Percentiles rank a stretch among this genome's conserved stretches.
Conservation (phyloP, 2,113 vertebrate species). For the Indri indri region DNA sequence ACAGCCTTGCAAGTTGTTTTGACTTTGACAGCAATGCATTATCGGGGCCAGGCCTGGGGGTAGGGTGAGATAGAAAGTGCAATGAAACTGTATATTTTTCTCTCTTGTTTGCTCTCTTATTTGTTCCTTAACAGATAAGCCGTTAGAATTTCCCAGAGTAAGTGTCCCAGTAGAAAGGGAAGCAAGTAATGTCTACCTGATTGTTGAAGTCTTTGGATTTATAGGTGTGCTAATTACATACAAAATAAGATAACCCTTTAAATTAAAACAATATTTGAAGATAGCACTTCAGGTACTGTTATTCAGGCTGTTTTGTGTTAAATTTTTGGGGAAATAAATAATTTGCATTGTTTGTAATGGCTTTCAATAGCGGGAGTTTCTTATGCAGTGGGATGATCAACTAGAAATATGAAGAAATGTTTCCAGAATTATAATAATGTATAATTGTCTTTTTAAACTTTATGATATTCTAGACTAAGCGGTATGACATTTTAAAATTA, state of each 20-base stretch:
- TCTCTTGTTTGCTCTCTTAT: not conserved
- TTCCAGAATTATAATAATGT: conserved; percentile 1
- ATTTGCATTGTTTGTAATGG: not conserved
- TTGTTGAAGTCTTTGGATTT: not conserved
- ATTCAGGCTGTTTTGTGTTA: not conserved
- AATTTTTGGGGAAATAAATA: not conserved
- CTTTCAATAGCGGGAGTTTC: not conserved
- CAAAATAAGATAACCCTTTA: not conserved
- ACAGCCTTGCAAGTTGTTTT: not conserved
- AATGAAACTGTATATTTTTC: not conserved
- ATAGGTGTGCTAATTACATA: not conserved
- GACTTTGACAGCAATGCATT: not conserved
- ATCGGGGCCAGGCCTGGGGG: not conserved
- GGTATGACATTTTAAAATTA: not conserved
- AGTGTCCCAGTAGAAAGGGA: not conserved
- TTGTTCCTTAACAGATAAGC: not conserved
- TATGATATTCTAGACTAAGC: not conserved
- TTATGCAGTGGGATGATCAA: not conserved
- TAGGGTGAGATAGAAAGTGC: not conserved
- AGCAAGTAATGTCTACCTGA: not conserved
- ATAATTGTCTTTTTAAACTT: not conserved
- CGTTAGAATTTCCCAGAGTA: not conserved
- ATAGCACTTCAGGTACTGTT: not conserved
- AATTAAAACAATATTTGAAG: conserved; percentile 14
- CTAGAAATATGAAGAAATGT: not conserved